Evolutionary conservation across 1,140 invertebrate genomes (phyloP), one percentile per base, ranked within the genome.

Genomic region (Leguminivora glycinivorella): DNA sequence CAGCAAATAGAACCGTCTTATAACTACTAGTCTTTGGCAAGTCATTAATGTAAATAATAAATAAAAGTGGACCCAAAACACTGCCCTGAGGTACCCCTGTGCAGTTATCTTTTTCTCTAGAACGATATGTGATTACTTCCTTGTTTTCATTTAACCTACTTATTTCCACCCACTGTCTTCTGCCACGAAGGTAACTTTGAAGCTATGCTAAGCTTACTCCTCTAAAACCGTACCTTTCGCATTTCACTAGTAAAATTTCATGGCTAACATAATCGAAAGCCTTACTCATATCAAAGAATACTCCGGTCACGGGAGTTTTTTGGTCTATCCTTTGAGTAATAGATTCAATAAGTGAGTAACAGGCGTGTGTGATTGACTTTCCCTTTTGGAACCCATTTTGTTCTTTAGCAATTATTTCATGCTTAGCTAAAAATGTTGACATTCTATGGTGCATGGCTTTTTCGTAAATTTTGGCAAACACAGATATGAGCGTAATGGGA

Each of bases 261-360:
- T 72, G 70, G 31, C 47, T 47, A 12, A 72, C 66, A 72, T 60
- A 72, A 72, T 72, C 67, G 63, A 72, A 68, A 2, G 70, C 70
- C 19, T 58, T 72, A 66, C 52, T 68, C 67, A 72, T 68, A 29
- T 72, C 70, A 12, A 72, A 60, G 31, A 72, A 72, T 19, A 68
- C 40, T 3, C 43, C 31, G 2, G 38, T 43, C 4, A 68, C 26
- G 9, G 56, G 70, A 26, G 19, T 47, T 14, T 38, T 19, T 24
- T 58, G 22, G 68, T 71, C 56, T 12, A 71, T 38, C 43, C 7
- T 47, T 25, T 72, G 66, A 12, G 34, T 60, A 14, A 69, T 29
- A 29, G 9, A 17, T 47, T 68, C 58, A 14, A 69, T 9, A n/a
- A 69, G 19, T 9, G 38, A 24, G 40, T 56, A 69, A 19, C 29